Percentiles rank a stretch among this genome's conserved stretches.
Conservation (phyloP, 2,888 invertebrate species). For the Megamerina dolium region DNA sequence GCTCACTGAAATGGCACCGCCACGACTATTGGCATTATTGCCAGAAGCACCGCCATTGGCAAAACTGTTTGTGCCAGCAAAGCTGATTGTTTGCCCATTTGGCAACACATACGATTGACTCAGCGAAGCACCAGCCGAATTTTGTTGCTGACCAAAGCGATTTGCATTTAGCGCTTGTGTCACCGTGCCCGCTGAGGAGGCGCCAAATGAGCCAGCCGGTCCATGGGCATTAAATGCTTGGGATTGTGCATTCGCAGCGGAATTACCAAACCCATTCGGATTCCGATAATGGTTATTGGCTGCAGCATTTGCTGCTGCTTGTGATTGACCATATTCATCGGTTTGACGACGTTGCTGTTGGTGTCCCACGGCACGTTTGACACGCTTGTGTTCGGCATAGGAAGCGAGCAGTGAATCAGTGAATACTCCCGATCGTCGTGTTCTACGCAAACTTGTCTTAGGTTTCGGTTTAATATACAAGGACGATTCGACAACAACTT, state of each 20-base stretch:
- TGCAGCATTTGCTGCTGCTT: slow-evolving; percentile 39
- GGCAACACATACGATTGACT: slow-evolving; percentile 46
- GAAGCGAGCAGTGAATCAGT: slow-evolving; percentile 18
- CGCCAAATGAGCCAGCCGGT: slow-evolving; percentile 42
- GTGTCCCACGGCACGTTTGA: slow-evolving; percentile 28
- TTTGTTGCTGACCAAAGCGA: slow-evolving; percentile 32
- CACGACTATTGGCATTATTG: slow-evolving; percentile 31
- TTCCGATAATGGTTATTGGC: slow-evolving; percentile 30
- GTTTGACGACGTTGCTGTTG: slow-evolving; percentile 19
- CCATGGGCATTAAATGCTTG: slow-evolving; percentile 45
- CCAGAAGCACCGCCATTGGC: slow-evolving; percentile 33
- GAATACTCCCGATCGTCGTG: slow-evolving; percentile 16
- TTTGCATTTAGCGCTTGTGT: slow-evolving; percentile 40
- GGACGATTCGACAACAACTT: slow-evolving; percentile 52
- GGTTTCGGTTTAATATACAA: slow-evolving; percentile 49
- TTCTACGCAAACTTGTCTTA: slow-evolving; percentile 17
- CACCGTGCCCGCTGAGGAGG: slow-evolving; percentile 42
- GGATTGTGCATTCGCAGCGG: slow-evolving; percentile 42
- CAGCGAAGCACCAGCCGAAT: slow-evolving; percentile 43
- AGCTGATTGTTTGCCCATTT: slow-evolving; percentile 46
- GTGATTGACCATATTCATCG: slow-evolving; percentile 31
- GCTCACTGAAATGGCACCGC: slow-evolving; percentile 33
- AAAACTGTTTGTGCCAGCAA: slow-evolving; percentile 44
- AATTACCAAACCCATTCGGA: slow-evolving; percentile 31
- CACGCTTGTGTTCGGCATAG: slow-evolving; percentile 30